Conservation (phyloP, 2,797 vertebrate genomes). For the Streptopelia turtur region DNA sequence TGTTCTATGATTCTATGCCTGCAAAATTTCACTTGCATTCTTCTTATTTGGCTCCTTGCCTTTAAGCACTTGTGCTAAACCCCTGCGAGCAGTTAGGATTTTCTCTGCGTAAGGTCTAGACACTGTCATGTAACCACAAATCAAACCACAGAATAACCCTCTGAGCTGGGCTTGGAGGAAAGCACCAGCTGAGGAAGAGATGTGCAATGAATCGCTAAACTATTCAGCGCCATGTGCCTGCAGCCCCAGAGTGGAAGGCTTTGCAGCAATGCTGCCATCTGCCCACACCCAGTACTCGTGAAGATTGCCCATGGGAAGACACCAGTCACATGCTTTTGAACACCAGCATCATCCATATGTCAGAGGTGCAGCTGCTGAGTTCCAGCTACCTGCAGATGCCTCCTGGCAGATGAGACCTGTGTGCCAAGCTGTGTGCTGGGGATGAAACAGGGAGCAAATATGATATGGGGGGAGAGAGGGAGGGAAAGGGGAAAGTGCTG, state of each 20-base stretch:
- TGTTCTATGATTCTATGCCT: too few relatives aligned
- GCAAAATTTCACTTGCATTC: neutral
- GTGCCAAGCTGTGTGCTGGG: neutral
- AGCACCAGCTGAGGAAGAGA: neutral
- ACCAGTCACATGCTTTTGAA: neutral
- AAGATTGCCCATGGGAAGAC: neutral
- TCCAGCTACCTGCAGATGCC: neutral
- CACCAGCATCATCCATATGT: neutral
- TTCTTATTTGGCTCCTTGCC: neutral
- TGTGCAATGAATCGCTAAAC: neutral
- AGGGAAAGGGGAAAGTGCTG: neutral
- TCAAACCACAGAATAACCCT: neutral
- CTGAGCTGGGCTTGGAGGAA: neutral
- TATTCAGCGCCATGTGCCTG: accelerated
- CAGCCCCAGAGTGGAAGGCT: neutral
- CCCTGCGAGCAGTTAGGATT: neutral
- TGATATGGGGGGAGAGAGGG: accelerated
- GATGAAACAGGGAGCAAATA: neutral
- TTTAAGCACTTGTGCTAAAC: neutral
- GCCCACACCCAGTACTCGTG: neutral
- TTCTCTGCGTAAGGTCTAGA: neutral
- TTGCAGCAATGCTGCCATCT: neutral
- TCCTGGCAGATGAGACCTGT: neutral
- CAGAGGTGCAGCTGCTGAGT: neutral
- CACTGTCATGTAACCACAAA: neutral